Base-by-base conservation (phyloP, 2,797 vertebrate genomes). In the Halcyon smyrnensis region DNA sequence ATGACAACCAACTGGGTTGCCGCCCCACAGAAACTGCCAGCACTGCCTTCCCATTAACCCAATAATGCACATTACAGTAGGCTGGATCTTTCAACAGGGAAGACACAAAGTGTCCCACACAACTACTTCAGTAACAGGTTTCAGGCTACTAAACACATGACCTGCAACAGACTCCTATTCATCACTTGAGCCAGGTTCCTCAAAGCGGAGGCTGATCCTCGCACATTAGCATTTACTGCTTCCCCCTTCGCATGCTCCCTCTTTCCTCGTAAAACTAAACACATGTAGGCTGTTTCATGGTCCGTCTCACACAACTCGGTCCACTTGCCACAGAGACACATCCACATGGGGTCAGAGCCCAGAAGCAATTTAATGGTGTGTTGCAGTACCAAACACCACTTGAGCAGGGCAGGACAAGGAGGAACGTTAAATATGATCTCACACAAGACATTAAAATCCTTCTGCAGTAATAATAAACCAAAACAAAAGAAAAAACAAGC, bases 221-320 rank as follows among this genome's bases (percentile, higher is more conserved):
- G 9, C n/a, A 41, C 0, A 0, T 68, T 48, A 11, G 11, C 10
- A 15, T 80, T 90, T 63, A 68, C 20, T 3, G 1, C 34, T 77
- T 77, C 45, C 62, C 32, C 41, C 8, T 71, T 57, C 32, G 21
- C 24, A 23, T 21, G 13, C 15, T 70, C 39, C 36, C 36, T 70
- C 60, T 56, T 56, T 94, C 34, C 57, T 89, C 27, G 0, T 87
- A 75, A 54, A 80, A 63, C 15, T 34, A 43, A 85, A 64, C 12
- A 30, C 32, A 24, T 45, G 37, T 24, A 70, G 56, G 51, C 23
- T 50, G 32, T 85, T 87, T 74, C 78, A 57, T 9, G 39, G 56
- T 84, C 84, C 67, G 60, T 60, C 46, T 88, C 78, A 56, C 51
- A 23, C 89, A 82, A 18, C 82, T 57, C 27, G 68, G 45, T 15